Evolutionary conservation across 1,140 invertebrate species (phyloP).

Genomic region (Hormaphis cornu): DNA sequence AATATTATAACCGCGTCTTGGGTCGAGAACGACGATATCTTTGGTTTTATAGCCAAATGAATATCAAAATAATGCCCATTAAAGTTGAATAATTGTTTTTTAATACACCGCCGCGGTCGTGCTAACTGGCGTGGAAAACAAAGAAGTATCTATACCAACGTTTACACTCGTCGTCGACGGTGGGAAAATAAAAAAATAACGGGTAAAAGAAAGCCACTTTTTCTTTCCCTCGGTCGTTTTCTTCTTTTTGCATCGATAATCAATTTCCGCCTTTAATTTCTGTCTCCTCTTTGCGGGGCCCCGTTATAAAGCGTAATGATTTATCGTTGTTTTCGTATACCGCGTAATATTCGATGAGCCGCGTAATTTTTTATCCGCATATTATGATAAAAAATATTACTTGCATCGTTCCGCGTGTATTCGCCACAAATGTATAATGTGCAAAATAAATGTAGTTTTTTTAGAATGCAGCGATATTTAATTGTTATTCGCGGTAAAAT

Average conservation of each 20-base stretch:
- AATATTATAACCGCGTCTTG: background rate
- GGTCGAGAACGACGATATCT: conserved; percentile 5
- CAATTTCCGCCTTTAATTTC: conserved; percentile 23
- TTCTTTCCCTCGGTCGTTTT: background rate
- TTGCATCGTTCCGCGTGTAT: too few species aligned
- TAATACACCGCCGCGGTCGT: conserved; percentile 10
- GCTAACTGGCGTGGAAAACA: conserved; percentile 28
- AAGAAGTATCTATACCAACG: too few species aligned
- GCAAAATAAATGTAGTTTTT: too few species aligned
- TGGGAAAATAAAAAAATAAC: background rate
- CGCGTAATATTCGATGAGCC: background rate
- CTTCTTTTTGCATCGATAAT: conserved; percentile 28
- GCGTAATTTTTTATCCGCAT: background rate
- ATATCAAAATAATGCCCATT: conserved; percentile 33
- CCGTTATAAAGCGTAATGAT: background rate
- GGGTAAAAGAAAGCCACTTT: background rate
- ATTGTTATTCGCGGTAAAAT: too few species aligned
- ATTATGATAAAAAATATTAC: background rate
- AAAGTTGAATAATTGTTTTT: conserved; percentile 33
- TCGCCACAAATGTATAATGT: too few species aligned
- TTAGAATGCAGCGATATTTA: too few species aligned
- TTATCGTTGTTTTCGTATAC: background rate
- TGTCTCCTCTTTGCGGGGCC: background rate
- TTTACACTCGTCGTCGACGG: background rate
- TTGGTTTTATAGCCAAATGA: conserved; percentile 32